phyloP scores from a whole-genome alignment of 2,797 vertebrate genomes.

The Rhinoraja longicauda region DNA sequence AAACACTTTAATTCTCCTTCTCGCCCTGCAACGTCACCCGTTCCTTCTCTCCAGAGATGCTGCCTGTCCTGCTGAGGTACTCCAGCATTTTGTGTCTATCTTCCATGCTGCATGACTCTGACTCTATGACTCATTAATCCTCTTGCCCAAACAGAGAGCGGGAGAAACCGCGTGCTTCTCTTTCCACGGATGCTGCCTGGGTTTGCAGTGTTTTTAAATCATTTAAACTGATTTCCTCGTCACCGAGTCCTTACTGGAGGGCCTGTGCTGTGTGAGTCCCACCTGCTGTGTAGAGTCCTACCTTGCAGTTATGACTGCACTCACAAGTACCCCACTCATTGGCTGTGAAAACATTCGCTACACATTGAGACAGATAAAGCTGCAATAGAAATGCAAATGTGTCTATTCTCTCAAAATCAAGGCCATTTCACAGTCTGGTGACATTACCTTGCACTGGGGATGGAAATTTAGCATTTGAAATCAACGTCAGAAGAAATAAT shows the following conservation, averaged over 20 bases:
- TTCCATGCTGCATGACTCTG: no score
- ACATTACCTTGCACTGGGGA: neutral
- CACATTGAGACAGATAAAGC: neutral
- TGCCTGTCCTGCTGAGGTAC: no score
- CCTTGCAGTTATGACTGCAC: neutral
- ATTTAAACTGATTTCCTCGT: neutral
- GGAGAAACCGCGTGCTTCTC: no score
- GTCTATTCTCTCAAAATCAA: neutral
- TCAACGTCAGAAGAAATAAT: neutral
- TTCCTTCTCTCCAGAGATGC: no score
- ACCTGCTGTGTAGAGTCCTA: neutral
- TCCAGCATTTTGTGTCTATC: no score
- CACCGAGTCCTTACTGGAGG: neutral
- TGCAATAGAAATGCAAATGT: neutral
- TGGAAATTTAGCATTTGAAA: neutral
- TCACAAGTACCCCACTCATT: neutral
- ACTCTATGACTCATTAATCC: no score
- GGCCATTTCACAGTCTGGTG: neutral
- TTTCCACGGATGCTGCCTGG: no score
- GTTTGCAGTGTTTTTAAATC: no score
- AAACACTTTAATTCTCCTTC: no score
- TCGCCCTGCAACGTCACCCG: no score
- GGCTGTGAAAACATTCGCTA: neutral
- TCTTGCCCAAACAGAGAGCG: no score
- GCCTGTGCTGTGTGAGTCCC: neutral